A percentile compares a stretch with the other conserved stretches of the same genome.
Conservation (phyloP, 2,888 invertebrate genomes). For the Drosophila nr. perissopoda region DNA sequence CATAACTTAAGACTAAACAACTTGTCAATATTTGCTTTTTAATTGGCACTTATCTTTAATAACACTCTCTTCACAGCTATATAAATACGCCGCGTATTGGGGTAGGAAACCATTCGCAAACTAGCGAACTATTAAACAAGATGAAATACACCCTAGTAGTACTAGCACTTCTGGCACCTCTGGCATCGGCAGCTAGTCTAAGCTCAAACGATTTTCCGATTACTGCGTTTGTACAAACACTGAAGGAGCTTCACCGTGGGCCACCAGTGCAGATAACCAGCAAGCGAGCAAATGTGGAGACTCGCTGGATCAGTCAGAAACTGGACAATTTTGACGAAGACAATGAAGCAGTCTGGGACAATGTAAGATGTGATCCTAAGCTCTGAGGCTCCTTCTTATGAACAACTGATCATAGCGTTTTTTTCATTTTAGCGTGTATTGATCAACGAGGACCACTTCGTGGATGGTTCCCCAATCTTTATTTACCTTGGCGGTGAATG, state of each 20-base stretch:
- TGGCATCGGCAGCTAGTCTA: background rate
- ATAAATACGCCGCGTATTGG: constrained; percentile 55
- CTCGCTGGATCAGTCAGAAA: constrained; percentile 86
- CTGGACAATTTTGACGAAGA: constrained; percentile 86
- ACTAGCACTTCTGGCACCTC: constrained; percentile 26
- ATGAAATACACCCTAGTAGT: constrained; percentile 49
- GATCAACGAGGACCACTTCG: constrained; percentile 84
- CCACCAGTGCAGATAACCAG: constrained; percentile 34
- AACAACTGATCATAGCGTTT: no score
- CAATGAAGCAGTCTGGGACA: constrained; percentile 86
- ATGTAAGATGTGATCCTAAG: constrained; percentile 65
- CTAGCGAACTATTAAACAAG: constrained; percentile 36
- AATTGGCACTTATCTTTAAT: constrained; percentile 26
- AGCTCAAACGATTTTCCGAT: background rate
- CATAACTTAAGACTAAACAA: constrained; percentile 12
- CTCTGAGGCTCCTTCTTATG: no score
- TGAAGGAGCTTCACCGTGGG: constrained; percentile 46
- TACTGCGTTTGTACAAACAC: constrained; percentile 41
- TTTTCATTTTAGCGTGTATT: constrained; percentile 82
- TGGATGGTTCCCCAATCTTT: constrained; percentile 86
- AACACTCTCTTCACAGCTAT: constrained; percentile 3
- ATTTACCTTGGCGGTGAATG: constrained; percentile 90
- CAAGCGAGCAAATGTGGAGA: constrained; percentile 47
- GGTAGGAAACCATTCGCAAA: constrained; percentile 55
- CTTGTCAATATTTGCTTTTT: constrained; percentile 40